A percentile compares a stretch with the other conserved stretches of the same genome.
Evolutionary conservation across 2,888 invertebrate genomes (phyloP).

Genomic region (Hypomecis punctinalis): DNA sequence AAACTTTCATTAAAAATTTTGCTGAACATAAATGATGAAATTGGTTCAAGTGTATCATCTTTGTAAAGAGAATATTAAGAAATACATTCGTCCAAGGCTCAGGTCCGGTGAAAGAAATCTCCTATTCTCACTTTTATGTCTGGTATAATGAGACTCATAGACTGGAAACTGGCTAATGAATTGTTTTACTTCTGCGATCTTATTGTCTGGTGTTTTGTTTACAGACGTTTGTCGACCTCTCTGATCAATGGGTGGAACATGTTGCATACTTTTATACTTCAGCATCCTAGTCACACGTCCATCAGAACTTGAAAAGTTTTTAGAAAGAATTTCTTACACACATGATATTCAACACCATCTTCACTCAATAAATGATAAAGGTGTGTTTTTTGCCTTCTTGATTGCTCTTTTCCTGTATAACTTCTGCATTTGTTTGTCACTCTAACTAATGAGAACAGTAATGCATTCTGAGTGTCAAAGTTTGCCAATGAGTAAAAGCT

Average conservation of each 20-base stretch:
- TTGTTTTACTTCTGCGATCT: constrained; percentile 24
- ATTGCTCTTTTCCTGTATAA: constrained; percentile 28
- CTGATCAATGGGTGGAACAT: constrained; percentile 17
- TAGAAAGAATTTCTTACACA: no score
- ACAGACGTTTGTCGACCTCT: constrained; percentile 24
- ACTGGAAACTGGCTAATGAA: constrained; percentile 17
- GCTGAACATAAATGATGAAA: constrained; percentile 3
- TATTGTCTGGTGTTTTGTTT: constrained; percentile 15
- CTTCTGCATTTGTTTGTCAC: constrained; percentile 31
- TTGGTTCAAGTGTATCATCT: constrained; percentile 8
- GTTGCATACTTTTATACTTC: no score
- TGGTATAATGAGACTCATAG: constrained; percentile 30
- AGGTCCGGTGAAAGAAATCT: constrained; percentile 11
- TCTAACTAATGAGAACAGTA: constrained; percentile 32
- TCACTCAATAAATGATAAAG: constrained; percentile 10
- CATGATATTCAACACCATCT: no score
- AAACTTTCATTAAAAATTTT: constrained; percentile 26
- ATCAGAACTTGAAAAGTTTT: no score
- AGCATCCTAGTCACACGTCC: no score
- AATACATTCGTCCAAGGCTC: constrained; percentile 1
- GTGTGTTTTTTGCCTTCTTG: constrained; percentile 32
- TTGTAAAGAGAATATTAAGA: constrained; percentile 22
- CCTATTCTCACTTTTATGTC: constrained; percentile 26
- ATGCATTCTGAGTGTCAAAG: constrained; percentile 32
- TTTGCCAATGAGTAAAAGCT: constrained; percentile 33